Evolutionary conservation across 2,113 vertebrate genomes (phyloP), one percentile per base, ranked within the genome.

Genomic region (Aptenodytes patagonicus): DNA sequence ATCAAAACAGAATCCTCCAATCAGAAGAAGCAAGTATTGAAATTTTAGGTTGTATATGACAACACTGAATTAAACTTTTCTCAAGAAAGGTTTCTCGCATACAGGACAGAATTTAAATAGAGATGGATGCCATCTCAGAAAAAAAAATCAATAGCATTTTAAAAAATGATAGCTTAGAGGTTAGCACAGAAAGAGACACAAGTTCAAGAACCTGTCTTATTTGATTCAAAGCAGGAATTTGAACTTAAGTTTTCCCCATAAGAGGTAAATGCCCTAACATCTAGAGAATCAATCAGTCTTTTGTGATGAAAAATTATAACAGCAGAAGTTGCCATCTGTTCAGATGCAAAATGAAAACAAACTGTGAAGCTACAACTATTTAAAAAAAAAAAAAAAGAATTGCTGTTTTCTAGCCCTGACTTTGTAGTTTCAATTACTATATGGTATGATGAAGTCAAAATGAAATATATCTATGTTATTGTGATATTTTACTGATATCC

Each of bases 271-370:
- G 66, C 49, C 70, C 78, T 78, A 69, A 90, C 49, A 94, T 46
- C 66, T 51, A 82, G 28, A 76, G 28, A 90, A 91, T 91, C 87
- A 94, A 93, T 93, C 93, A 85, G 65, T 44, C 36, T 82, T 84
- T 95, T 94, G 87, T 89, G 70, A 93, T 65, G 70, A 91, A 89
- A 91, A 89, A 84, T 71, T 68, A 13, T 64, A 84, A 60, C 55
- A 93, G 55, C 24, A 76, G 46, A 94, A 96, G 26, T 89, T 94
- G 28, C 81, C 94, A 95, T 93, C 94, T 96, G 87, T 91, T 96
- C 87, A 79, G 20, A 96, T 64, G 51, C 16, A 89, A 91, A 94
- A 95, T 64, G 47, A 91, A 96, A 96, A 89, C 76, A 92, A 95
- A 89, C 64, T 80, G 60, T 54, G 57, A 96, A 92, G 19, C 9